Evolutionary conservation across 1,140 invertebrate species (phyloP), one percentile per base, ranked within the genome.

Genomic region (Panagrolaimus sp.): DNA sequence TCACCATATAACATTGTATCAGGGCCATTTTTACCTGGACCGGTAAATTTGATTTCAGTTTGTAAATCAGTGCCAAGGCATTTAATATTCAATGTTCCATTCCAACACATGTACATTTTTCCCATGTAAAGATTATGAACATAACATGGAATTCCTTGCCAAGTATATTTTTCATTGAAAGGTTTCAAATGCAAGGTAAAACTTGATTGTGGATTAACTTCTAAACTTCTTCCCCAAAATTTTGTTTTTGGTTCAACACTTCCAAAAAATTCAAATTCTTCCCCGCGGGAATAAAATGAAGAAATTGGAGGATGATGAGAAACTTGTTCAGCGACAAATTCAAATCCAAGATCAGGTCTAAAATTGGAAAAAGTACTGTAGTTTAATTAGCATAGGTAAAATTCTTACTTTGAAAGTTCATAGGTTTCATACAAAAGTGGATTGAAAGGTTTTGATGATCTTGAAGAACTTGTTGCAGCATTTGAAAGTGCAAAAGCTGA

Each of bases 41-140:
- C 63, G n/a, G 24, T 65, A 43, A 65, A 65, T 15, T 46, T 65
- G 38, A 65, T 26, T 44, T 43, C 38, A 32, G 38, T 44, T 12
- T 65, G 21, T 24, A 43, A 43, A 1, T 43, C 12, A 6, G 63
- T 65, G 12, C n/a, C 12, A 17, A 44, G 44, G 38, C 38, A 65
- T 46, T 28, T 32, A 46, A 65, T 15, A 47, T 46, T 24, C 24
- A 65, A 43, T 43, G 58, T 44, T 45, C 26, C 46, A 67, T 28
- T 48, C 75, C 95, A 93, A 85, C 96, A 93, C 84, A 97, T 94
- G 93, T 94, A 98, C 15, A 97, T 86, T 83, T 93, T 92, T 44
- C 94, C 94, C 32, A 96, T 92, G 73, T 97, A 91, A 47, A 98
- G 91, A 84, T 97, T 97, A 84, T 97, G 93, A 12, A 97, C 89